Evolutionary conservation across 1,140 invertebrate genomes (phyloP).

Genomic region (Oncopeltus fasciatus): DNA sequence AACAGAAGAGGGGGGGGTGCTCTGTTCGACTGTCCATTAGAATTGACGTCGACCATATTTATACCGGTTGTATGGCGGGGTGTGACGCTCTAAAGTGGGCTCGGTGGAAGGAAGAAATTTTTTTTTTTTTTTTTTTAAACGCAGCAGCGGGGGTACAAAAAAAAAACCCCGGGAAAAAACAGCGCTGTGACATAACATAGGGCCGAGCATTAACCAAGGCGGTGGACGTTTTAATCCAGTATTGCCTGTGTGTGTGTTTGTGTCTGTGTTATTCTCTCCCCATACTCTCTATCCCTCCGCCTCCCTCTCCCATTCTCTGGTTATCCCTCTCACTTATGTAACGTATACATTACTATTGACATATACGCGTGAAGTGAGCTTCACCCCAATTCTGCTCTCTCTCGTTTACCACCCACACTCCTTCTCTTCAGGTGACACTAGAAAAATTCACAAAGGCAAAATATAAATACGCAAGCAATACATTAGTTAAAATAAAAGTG

Average conservation of each 20-base stretch:
- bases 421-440: no score
- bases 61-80: background rate
- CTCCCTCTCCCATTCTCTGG: no score
- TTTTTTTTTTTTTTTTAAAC: no score
- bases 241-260: no score
- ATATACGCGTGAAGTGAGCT: background rate
- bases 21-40: constrained; percentile 9
- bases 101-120: background rate
- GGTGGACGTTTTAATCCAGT: background rate
- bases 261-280: no score
- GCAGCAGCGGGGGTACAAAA: background rate
- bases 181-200: constrained; percentile 7
- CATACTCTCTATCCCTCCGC: no score
- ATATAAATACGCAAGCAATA: no score
- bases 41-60: constrained; percentile 15
- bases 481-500: no score
- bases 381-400: background rate
- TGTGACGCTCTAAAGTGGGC: background rate
- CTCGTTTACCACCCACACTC: no score
- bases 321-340: constrained; percentile 2
- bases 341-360: constrained; percentile 11
- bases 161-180: background rate
- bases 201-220: constrained; percentile 5
- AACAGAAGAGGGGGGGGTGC: background rate
- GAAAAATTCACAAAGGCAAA: no score